These are phyloP conservation scores for Sternarchorhynchus goeldii DNA, from an alignment of 2,797 vertebrate species.

Conservation along the genomic window DNA sequence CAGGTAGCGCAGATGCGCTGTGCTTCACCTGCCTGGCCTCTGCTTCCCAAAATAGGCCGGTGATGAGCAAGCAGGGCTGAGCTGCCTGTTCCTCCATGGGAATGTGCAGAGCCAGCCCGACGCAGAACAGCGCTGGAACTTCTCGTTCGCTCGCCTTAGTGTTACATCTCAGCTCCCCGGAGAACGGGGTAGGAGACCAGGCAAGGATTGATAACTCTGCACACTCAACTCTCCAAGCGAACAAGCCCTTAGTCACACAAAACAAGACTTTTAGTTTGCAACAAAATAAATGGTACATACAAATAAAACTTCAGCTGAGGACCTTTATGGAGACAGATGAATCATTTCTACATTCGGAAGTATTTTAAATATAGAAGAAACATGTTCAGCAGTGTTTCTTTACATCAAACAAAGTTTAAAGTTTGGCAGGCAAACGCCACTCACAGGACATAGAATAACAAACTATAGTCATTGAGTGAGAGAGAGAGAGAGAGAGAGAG, in stretches of 20 bases:
- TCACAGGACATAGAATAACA: neutral
- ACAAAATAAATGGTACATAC: too few species aligned
- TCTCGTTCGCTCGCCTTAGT: too few species aligned
- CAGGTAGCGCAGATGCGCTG: conserved; percentile 41
- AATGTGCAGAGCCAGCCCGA: neutral
- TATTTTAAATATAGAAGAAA: neutral
- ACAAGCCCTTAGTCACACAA: too few species aligned
- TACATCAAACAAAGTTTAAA: neutral
- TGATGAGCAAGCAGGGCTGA: conserved; percentile 36
- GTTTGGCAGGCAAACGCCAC: neutral
- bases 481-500: conserved; percentile 18
- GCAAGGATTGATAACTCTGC: too few species aligned
- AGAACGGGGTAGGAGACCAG: too few species aligned
- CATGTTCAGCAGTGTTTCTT: neutral
- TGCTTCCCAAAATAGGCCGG: conserved; percentile 40
- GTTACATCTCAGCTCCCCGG: too few species aligned
- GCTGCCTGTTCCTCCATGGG: conserved; percentile 15
- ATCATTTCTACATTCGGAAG: too few species aligned
- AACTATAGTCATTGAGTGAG: neutral
- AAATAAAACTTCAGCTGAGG: too few species aligned
- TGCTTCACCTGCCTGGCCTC: conserved; percentile 28
- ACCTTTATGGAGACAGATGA: too few species aligned
- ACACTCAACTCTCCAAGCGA: too few species aligned
- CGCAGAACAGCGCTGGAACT: neutral
- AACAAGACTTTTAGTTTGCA: too few species aligned